phyloP scores from a whole-genome alignment of 30 jellyfish, hydroid and myxozoan genomes.

The Chrysaora quinquecirrha region DNA sequence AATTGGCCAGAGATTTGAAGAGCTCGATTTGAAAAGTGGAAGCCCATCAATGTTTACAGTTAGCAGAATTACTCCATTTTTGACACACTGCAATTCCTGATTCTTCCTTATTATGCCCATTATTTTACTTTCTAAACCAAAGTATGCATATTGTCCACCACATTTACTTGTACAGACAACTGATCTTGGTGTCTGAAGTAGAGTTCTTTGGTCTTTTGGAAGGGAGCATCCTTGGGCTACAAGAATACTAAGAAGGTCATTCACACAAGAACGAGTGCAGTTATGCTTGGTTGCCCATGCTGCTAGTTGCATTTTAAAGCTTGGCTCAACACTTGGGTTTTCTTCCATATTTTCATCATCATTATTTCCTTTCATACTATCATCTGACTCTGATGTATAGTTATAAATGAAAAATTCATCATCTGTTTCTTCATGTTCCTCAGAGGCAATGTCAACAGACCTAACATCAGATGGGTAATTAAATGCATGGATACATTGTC shows the following conservation, averaged over 20 bases:
- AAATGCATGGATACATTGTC: not conserved
- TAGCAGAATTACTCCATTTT: not conserved
- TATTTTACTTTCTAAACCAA: not conserved
- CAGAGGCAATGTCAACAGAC: too few species aligned
- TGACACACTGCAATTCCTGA: not conserved
- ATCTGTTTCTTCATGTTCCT: too few species aligned
- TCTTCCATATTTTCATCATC: too few species aligned
- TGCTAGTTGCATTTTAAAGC: not conserved
- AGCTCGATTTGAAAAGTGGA: constrained; percentile 20
- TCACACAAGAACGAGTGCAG: constrained; percentile 8
- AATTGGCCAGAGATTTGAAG: constrained; percentile 25
- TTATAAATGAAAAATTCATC: not conserved
- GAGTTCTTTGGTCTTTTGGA: constrained; percentile 3
- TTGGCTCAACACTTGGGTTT: not conserved
- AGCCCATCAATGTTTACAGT: constrained; percentile 17
- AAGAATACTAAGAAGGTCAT: not conserved
- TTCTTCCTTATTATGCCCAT: not conserved
- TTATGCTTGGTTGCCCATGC: constrained; percentile 9
- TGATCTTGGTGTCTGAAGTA: constrained; percentile 16
- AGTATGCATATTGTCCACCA: constrained; percentile 17
- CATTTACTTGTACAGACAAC: not conserved
- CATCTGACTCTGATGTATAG: not conserved
- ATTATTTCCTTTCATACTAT: too few species aligned
- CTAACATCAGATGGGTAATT: not conserved
- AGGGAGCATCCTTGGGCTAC: not conserved